These are phyloP conservation scores for Oryzias sinensis DNA, from an alignment of 2,797 vertebrate genomes.

Conservation along the genomic window DNA sequence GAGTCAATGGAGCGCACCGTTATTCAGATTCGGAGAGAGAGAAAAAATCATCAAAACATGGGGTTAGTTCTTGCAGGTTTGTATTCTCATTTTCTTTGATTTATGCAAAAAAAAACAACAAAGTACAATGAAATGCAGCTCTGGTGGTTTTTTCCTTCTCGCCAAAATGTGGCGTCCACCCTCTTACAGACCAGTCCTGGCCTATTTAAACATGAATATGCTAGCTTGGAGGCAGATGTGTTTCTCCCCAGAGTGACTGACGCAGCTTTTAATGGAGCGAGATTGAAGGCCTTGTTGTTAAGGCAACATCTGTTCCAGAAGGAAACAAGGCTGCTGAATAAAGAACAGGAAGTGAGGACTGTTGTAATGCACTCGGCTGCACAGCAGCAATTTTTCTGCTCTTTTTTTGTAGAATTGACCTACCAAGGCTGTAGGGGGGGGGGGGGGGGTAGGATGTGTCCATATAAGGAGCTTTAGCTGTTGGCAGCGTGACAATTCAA, in stretches of 20 bases:
- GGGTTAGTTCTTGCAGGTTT: constrained; percentile 1
- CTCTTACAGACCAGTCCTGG: constrained; percentile 34
- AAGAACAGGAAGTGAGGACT: constrained; percentile 13
- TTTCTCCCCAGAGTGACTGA: constrained; percentile 48
- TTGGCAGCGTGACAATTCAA: too few species aligned
- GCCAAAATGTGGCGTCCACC: constrained; percentile 5
- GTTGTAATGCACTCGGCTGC: constrained; percentile 1
- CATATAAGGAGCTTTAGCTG: too few species aligned
- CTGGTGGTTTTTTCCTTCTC: not conserved
- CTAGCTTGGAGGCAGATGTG: constrained; percentile 48
- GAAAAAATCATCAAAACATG: not conserved
- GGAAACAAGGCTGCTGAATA: constrained; percentile 25
- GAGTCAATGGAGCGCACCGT: constrained; percentile 13
- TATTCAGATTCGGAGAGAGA: constrained; percentile 7
- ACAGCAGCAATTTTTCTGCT: not conserved
- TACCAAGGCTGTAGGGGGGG: too few species aligned
- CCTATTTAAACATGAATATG: constrained; percentile 52
- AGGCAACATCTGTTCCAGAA: constrained; percentile 42
- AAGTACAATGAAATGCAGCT: not conserved
- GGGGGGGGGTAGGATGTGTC: too few species aligned
- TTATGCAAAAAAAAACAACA: not conserved
- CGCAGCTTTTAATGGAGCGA: constrained; percentile 52
- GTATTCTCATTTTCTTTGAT: not conserved
- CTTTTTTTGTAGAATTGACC: not conserved
- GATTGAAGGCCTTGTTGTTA: constrained; percentile 38